phyloP scores from a whole-genome alignment of 1,140 invertebrate genomes.

The Zaprionus kolodkinae region DNA sequence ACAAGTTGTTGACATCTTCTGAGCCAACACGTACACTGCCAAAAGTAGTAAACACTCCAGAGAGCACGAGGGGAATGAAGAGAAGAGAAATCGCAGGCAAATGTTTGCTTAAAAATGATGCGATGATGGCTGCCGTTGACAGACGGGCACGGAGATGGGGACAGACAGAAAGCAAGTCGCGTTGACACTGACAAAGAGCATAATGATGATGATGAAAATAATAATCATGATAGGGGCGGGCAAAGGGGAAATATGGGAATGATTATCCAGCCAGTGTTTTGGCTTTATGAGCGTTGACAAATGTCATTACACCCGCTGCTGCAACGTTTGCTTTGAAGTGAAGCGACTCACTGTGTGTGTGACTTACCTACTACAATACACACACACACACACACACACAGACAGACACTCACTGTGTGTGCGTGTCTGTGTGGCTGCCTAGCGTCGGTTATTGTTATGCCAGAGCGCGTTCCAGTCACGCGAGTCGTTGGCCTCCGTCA shows the following conservation, averaged over 20 bases:
- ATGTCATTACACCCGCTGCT: slow-evolving; percentile 77
- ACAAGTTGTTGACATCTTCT: slow-evolving; percentile 79
- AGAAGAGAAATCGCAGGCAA: slow-evolving; percentile 46
- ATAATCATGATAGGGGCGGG: slow-evolving; percentile 35
- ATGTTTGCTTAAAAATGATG: slow-evolving; percentile 80
- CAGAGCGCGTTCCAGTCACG: slow-evolving; percentile 52
- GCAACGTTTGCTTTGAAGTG: slow-evolving; percentile 67
- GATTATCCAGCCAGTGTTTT: too few species aligned
- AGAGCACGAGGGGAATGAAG: neutral
- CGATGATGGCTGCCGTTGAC: slow-evolving; percentile 61
- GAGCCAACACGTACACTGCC: slow-evolving; percentile 64
- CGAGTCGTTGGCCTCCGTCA: slow-evolving; percentile 67
- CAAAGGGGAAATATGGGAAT: too few species aligned
- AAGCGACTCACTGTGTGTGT: slow-evolving; percentile 16
- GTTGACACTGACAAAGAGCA: slow-evolving; percentile 79
- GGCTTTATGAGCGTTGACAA: slow-evolving; percentile 72
- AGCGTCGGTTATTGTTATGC: slow-evolving; percentile 31
- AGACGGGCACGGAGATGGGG: slow-evolving; percentile 1
- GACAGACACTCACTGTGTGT: neutral
- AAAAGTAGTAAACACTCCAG: slow-evolving; percentile 74
- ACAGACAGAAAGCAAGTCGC: slow-evolving; percentile 63
- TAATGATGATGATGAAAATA: slow-evolving; percentile 54
- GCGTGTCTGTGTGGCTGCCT: neutral
- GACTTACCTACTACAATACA: slow-evolving; percentile 39
- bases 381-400: neutral